Evolutionary conservation across 2,113 vertebrate species (phyloP).

Genomic region (Morone saxatilis): DNA sequence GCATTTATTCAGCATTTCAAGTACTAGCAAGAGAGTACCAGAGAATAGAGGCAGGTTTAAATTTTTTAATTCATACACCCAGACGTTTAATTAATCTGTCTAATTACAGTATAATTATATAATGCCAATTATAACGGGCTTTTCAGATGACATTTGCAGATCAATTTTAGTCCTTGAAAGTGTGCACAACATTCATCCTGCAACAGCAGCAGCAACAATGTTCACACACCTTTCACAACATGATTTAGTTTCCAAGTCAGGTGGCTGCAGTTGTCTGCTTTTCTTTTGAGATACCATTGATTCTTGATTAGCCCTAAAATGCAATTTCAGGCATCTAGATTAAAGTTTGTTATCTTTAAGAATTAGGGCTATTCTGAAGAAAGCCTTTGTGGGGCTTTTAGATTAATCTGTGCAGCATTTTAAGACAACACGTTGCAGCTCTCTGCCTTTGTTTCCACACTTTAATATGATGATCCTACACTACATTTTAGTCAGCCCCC

Average conservation of each 20-base stretch:
- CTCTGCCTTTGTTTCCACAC: constrained; percentile 40
- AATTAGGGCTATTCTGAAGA: not conserved
- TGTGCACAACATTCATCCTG: not conserved
- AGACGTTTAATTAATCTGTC: constrained; percentile 15
- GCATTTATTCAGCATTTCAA: constrained; percentile 12
- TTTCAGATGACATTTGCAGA: constrained; percentile 26
- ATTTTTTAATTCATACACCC: constrained; percentile 10
- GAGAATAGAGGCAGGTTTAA: constrained; percentile 15
- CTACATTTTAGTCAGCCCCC: constrained; percentile 46
- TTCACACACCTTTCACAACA: constrained; percentile 34
- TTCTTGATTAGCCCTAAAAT: constrained; percentile 30
- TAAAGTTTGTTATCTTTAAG: constrained; percentile 1
- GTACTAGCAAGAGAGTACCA: not conserved
- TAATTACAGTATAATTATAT: constrained; percentile 9
- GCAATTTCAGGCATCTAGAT: constrained; percentile 11
- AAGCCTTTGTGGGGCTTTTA: constrained; percentile 4
- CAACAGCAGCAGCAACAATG: constrained; percentile 14
- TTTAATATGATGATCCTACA: constrained; percentile 26
- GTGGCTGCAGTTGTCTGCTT: constrained; percentile 11
- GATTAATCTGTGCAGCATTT: not conserved
- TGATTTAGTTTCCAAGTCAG: constrained; percentile 28
- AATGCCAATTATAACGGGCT: constrained; percentile 9
- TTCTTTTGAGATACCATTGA: not conserved
- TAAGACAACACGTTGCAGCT: not conserved
- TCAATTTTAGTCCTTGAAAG: constrained; percentile 19